phyloP scores from a whole-genome alignment of 2,797 vertebrate species.

The Denticeps clupeoides region DNA sequence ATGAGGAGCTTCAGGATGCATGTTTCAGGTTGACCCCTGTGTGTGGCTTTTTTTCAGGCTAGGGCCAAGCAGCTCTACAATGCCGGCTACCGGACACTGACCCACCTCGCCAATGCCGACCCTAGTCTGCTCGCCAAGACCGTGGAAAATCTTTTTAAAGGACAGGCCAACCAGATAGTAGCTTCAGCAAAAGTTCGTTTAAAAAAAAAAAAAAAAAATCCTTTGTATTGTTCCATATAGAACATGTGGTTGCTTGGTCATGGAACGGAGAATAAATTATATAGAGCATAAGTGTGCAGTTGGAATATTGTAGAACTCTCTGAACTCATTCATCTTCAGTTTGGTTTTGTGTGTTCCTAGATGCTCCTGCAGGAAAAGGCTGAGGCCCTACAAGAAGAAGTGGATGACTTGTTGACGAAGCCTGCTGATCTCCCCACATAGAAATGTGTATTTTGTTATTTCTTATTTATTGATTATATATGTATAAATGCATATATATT shows the following conservation, averaged over 20 bases:
- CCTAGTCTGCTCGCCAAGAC: conserved; percentile 58
- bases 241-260: too few relatives aligned
- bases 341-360: conserved; percentile 49
- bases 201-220: too few relatives aligned
- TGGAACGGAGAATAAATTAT: too few relatives aligned
- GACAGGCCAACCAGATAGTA: conserved; percentile 76
- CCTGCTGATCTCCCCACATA: conserved; percentile 61
- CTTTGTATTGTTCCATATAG: too few relatives aligned
- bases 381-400: conserved; percentile 81
- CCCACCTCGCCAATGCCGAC: conserved; percentile 78
- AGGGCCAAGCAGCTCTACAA: conserved; percentile 82
- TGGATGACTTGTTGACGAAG: conserved; percentile 69
- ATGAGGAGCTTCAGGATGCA: too few relatives aligned
- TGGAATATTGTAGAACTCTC: too few relatives aligned
- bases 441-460: conserved; percentile 24
- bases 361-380: conserved; percentile 88
- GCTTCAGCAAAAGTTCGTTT: conserved; percentile 80
- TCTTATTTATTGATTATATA: not conserved
- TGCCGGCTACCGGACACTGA: conserved; percentile 76
- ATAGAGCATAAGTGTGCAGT: too few relatives aligned
- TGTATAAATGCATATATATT: conserved; percentile 1
- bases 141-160: conserved; percentile 68
- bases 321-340: not conserved
- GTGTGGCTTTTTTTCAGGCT: conserved; percentile 45
- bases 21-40: too few relatives aligned